These are phyloP conservation scores for Conus canariensis DNA, from an alignment of 2,888 invertebrate species.

Conservation along the genomic window DNA sequence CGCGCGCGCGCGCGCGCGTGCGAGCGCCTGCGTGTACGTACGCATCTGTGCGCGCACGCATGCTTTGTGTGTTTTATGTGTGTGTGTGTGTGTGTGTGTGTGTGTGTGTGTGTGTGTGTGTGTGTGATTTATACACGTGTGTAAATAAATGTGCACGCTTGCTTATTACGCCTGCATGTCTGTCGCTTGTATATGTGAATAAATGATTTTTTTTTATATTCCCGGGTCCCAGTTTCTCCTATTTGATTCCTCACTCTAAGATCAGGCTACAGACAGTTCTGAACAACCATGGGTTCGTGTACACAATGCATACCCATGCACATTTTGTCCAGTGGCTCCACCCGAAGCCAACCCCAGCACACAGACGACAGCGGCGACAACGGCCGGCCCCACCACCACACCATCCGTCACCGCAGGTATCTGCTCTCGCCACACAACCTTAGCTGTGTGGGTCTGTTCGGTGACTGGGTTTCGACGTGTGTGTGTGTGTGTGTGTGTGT, in stretches of 20 bases:
- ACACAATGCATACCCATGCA: neutral
- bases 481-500: neutral
- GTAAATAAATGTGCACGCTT: too few species aligned
- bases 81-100: neutral
- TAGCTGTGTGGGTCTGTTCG: too few species aligned
- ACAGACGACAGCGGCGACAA: constrained; percentile 54
- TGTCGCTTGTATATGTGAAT: too few species aligned
- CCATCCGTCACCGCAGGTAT: constrained; percentile 57
- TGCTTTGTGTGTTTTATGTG: neutral
- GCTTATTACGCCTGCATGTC: too few species aligned
- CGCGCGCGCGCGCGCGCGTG: neutral
- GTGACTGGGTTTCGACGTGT: too few species aligned
- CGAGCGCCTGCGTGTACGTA: neutral
- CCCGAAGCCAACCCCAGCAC: constrained; percentile 55
- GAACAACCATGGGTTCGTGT: too few species aligned
- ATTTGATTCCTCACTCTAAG: too few species aligned
- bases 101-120: neutral
- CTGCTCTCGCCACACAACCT: too few species aligned
- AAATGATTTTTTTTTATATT: too few species aligned
- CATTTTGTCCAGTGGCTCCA: constrained; percentile 55
- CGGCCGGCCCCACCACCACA: constrained; percentile 49
- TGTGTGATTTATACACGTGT: too few species aligned
- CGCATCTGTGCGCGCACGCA: neutral
- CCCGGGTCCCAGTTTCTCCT: too few species aligned
- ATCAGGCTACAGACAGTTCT: too few species aligned